Base-by-base conservation (phyloP, 2,113 vertebrate genomes). In the Sinocyclocheilus grahami region DNA sequence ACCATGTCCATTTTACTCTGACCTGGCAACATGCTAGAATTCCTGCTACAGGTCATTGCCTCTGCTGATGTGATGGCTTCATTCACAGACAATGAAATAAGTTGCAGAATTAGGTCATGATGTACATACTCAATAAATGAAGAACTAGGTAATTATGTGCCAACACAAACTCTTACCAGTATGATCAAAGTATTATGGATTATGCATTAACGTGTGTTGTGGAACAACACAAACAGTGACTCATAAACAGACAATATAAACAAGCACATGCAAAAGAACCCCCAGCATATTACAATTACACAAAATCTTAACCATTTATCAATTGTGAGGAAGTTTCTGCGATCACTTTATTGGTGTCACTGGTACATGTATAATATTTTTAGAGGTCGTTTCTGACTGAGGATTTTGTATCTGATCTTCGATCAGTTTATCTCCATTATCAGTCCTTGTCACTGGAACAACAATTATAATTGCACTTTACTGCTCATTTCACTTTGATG, bases 41-140 rank as follows among this genome's bases (percentile, higher is more conserved):
- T 90, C 90, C 83, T 87, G 80, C 81, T 87, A 79, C 67, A 79
- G 78, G 85, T 90, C 83, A 82, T 46, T 84, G 86, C 78, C 69
- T 85, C 39, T 3, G 51, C 84, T 86, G 83, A 91, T 77, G n/a
- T n/a, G n/a, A n/a, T n/a, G n/a, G n/a, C n/a, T n/a, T n/a, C 18
- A 78, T 65, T 81, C 16, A 80, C 55, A 79, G 10, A 62, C 11
- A 69, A 63, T 46, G 55, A 55, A 86, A 83, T 62, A 85, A 5
- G 63, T 13, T 53, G 48, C 24, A 55, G 22, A 33, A 78, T 51
- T 48, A 53, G 16, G 80, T 33, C 9, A 9, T 30, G 39, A 79
- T 8, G 53, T 18, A 6, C 16, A 65, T 85, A 48, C 37, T 71
- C n/a, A 62, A 81, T 87, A 51, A 88, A 90, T 83, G 48, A 87